Percentiles rank a stretch among this genome's conserved stretches.
phyloP scores from a whole-genome alignment of 2,888 invertebrate genomes.

The Ommatoiulus sabulosus region DNA sequence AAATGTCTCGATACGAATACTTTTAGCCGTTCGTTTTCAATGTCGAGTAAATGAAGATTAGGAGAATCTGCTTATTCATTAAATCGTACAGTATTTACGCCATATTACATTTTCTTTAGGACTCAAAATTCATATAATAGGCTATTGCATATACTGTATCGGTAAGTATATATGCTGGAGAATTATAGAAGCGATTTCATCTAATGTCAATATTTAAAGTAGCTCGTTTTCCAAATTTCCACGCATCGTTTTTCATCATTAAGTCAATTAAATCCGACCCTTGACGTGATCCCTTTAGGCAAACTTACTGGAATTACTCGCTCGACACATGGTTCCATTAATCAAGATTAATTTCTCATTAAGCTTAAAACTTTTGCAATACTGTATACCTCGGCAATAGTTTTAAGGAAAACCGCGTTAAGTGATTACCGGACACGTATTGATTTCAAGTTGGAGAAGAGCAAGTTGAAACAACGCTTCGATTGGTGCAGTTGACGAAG shows the following conservation, averaged over 20 bases:
- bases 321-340: slow-evolving; percentile 22
- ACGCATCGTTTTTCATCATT: slow-evolving; percentile 39
- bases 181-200: neutral
- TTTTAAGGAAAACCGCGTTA: slow-evolving; percentile 9
- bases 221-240: neutral
- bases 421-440: neutral
- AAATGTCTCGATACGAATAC: neutral
- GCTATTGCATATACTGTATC: neutral
- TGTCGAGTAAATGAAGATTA: neutral
- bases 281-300: slow-evolving; percentile 44
- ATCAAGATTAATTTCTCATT: slow-evolving; percentile 45
- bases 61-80: neutral
- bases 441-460: slow-evolving; percentile 13
- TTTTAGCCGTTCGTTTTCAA: neutral
- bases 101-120: neutral
- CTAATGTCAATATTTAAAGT: slow-evolving; percentile 35
- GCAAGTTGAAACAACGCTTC: neutral
- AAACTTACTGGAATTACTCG: slow-evolving; percentile 30
- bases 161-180: neutral
- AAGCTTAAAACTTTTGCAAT: slow-evolving; percentile 37
- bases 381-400: neutral
- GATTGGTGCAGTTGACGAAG: neutral
- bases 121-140: neutral
- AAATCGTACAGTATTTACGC: neutral
- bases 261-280: slow-evolving; percentile 46